Conservation (phyloP, 1,140 invertebrate genomes). For the Xylocopa sonorina region DNA sequence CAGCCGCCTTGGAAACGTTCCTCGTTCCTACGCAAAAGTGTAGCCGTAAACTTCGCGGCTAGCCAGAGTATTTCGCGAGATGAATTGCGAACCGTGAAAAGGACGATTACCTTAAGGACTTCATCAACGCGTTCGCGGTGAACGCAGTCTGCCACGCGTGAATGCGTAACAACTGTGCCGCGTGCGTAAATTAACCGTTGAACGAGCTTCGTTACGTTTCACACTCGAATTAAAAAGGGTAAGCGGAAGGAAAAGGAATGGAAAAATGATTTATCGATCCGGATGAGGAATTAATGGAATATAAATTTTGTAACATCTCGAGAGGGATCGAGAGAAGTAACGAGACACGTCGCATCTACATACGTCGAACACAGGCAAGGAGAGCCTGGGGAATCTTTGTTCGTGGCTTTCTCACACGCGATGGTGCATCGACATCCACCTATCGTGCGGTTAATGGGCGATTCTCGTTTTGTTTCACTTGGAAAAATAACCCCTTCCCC, state of each 20-base stretch:
- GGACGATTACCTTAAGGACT: not conserved
- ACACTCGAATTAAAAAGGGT: not conserved
- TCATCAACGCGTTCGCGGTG: slow-evolving; percentile 8
- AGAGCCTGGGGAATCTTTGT: slow-evolving; percentile 24
- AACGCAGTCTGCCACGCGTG: not conserved
- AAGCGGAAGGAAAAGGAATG: no score
- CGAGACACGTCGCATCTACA: not conserved
- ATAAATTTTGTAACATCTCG: not conserved
- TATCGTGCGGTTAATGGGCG: slow-evolving; percentile 66
- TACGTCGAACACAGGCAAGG: not conserved
- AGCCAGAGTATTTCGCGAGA: not conserved
- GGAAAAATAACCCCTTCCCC: slow-evolving; percentile 48
- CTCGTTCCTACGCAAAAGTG: not conserved
- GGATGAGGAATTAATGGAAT: not conserved
- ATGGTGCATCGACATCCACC: slow-evolving; percentile 49
- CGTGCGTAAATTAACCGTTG: not conserved
- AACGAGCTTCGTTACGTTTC: not conserved
- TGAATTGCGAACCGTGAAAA: not conserved
- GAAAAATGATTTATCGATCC: not conserved
- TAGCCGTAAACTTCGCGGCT: not conserved
- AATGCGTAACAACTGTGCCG: not conserved
- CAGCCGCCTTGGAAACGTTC: not conserved
- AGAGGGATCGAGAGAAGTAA: slow-evolving; percentile 1
- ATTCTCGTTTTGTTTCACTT: slow-evolving; percentile 55
- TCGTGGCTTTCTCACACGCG: slow-evolving; percentile 54